Percentiles rank a stretch among this genome's conserved stretches.
Conservation (phyloP, 2,888 invertebrate species). For the Myopa testacea region DNA sequence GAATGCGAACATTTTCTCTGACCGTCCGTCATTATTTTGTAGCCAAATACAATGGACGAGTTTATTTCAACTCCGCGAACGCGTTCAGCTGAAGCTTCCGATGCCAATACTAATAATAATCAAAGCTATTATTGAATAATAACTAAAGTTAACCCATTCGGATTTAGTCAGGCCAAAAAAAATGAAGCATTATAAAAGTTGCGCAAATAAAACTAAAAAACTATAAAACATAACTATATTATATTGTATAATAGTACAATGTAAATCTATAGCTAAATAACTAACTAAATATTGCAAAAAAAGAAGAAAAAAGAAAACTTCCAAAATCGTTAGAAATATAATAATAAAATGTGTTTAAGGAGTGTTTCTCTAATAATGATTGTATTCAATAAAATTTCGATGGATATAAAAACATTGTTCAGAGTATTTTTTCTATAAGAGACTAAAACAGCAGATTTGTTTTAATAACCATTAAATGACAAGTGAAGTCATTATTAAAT, state of each 20-base stretch:
- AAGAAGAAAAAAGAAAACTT: not conserved
- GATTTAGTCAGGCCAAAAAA: not conserved
- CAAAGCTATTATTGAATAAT: not conserved
- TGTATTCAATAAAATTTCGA: no score
- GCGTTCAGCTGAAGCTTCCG: not conserved
- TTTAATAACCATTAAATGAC: no score
- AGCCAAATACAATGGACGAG: not conserved
- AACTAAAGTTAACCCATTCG: not conserved
- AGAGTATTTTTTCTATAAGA: no score
- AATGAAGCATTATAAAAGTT: no score
- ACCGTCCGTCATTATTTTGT: conserved; percentile 19
- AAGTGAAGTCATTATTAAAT: no score
- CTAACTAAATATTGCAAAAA: no score
- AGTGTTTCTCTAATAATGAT: no score
- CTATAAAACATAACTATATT: not conserved
- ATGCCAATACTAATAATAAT: not conserved
- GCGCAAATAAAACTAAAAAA: not conserved
- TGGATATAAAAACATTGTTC: no score
- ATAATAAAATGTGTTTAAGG: no score
- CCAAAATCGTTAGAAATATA: conserved; percentile 5
- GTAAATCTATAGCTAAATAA: no score
- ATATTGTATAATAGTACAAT: no score
- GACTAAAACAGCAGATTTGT: no score
- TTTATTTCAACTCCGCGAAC: conserved; percentile 1
- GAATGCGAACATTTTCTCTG: not conserved